These are phyloP conservation scores for Zaprionus taronus DNA, from an alignment of 1,140 invertebrate species.

Conservation along the genomic window DNA sequence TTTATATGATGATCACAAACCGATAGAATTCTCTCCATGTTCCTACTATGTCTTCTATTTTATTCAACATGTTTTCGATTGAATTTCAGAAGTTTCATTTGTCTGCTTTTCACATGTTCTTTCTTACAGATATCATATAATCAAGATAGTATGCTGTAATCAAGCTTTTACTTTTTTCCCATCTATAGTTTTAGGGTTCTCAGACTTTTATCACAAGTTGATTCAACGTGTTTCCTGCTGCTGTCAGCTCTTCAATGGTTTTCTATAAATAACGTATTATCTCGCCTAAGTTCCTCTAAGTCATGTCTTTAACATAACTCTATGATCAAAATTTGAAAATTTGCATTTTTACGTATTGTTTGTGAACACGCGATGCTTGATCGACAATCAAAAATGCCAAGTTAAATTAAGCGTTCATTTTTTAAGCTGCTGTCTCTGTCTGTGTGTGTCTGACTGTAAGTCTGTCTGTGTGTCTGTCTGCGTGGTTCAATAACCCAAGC, in stretches of 20 bases:
- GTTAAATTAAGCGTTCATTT: slow-evolving; percentile 10
- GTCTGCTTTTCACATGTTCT: background rate
- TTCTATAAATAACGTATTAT: slow-evolving; percentile 43
- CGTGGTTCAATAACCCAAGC: slow-evolving; percentile 45
- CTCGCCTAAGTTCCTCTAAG: slow-evolving; percentile 15
- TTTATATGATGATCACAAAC: background rate
- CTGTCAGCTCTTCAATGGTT: background rate
- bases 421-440: background rate
- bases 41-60: background rate
- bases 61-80: background rate
- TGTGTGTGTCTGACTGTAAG: background rate
- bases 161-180: slow-evolving; percentile 9
- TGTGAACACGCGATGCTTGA: background rate
- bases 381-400: slow-evolving; percentile 18
- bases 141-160: background rate
- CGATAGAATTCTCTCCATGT: background rate
- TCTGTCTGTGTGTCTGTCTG: background rate
- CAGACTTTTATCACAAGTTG: background rate
- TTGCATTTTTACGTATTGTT: slow-evolving; percentile 17
- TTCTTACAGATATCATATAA: background rate
- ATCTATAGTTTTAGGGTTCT: background rate
- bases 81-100: background rate
- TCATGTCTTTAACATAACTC: slow-evolving; percentile 8
- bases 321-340: slow-evolving; percentile 10
- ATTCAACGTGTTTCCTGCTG: background rate